A percentile compares a stretch with the other conserved stretches of the same genome.
Evolutionary conservation across 35 echinoderm and acorn worm species (phyloP).

Genomic region (Lytechinus variegatus): DNA sequence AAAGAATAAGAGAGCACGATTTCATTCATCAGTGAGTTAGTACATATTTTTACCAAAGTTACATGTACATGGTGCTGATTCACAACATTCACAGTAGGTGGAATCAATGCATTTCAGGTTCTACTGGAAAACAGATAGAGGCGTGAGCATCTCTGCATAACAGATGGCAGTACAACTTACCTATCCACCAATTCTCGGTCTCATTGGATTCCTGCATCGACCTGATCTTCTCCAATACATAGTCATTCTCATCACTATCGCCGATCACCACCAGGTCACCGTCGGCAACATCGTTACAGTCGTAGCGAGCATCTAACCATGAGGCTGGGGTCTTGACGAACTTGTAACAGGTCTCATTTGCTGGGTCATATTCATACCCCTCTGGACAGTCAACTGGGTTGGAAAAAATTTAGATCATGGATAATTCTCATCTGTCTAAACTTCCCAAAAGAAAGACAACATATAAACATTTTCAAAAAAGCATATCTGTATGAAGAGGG

Average conservation of each 20-base stretch:
- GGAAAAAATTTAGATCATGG: neutral
- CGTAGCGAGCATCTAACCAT: constrained; percentile 81
- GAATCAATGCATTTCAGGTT: too few relatives aligned
- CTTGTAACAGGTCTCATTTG: constrained; percentile 80
- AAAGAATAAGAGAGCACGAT: neutral
- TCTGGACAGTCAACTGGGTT: constrained; percentile 74
- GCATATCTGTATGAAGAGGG: too few relatives aligned
- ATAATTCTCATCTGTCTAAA: too few relatives aligned
- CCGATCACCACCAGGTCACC: constrained; percentile 85
- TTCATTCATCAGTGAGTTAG: too few relatives aligned
- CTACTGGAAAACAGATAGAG: too few relatives aligned
- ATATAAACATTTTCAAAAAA: too few relatives aligned
- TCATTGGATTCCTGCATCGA: constrained; percentile 24
- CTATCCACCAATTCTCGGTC: constrained; percentile 74
- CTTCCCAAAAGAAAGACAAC: too few relatives aligned
- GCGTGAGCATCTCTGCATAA: neutral
- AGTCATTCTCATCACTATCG: constrained; percentile 64
- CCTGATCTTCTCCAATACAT: constrained; percentile 47
- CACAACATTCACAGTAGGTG: too few relatives aligned
- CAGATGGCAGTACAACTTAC: constrained; percentile 44
- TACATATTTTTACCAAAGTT: too few relatives aligned
- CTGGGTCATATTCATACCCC: constrained; percentile 66
- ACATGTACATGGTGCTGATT: too few relatives aligned
- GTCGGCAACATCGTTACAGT: constrained; percentile 66
- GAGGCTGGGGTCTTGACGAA: constrained; percentile 58